Evolutionary conservation across 2,797 vertebrate species (phyloP).

Genomic region (Betta splendens): DNA sequence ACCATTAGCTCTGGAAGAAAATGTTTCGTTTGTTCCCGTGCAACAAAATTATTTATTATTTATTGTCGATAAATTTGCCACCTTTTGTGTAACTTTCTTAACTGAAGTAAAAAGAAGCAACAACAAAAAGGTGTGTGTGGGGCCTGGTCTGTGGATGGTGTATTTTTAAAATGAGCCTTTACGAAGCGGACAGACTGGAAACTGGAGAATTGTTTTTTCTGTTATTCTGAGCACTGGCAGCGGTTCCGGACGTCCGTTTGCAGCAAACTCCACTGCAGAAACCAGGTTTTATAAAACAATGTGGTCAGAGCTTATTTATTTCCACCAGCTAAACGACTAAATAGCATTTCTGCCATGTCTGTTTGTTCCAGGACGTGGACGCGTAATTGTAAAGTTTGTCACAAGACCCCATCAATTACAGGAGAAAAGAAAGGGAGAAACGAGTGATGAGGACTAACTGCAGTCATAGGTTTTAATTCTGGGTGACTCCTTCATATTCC

Average conservation of each 20-base stretch:
- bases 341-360: no score
- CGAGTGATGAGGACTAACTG: no score
- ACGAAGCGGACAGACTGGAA: neutral
- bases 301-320: neutral
- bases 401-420: no score
- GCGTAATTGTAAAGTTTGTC: no score
- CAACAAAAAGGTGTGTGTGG: conserved; percentile 72
- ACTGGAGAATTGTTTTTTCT: neutral
- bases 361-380: no score
- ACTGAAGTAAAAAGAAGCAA: conserved; percentile 88
- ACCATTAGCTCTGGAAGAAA: conserved; percentile 83
- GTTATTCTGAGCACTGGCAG: conserved; percentile 3
- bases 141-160: conserved; percentile 88
- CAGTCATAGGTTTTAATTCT: no score
- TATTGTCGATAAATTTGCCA: conserved; percentile 97
- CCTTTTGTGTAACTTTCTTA: conserved; percentile 97
- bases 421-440: no score
- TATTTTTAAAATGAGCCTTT: no score
- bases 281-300: neutral
- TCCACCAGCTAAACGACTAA: no score
- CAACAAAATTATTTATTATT: conserved; percentile 99
- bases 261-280: conserved; percentile 3
- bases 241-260: no score
- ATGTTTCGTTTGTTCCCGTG: conserved; percentile 91
- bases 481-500: no score